phyloP scores from a whole-genome alignment of 2,888 invertebrate species.

The Venusia cambrica region DNA sequence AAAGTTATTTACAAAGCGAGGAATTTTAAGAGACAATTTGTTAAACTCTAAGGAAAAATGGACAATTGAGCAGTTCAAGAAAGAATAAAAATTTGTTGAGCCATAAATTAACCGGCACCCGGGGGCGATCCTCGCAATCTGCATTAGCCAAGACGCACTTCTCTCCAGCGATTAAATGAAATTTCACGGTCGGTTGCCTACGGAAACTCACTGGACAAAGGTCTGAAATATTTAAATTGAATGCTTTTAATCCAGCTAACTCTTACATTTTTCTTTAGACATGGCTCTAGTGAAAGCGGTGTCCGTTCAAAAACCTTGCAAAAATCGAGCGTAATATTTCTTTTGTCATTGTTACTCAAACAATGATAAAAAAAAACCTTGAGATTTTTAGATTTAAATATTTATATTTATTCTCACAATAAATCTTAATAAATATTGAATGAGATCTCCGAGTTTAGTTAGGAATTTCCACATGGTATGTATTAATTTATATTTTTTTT shows the following conservation, averaged over 20 bases:
- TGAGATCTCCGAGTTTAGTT: no score
- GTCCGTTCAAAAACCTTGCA: no score
- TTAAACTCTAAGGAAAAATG: conserved; percentile 51
- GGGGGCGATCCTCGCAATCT: conserved; percentile 67
- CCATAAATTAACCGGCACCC: conserved; percentile 70
- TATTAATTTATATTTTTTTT: no score
- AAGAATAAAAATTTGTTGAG: conserved; percentile 76
- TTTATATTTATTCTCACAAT: no score
- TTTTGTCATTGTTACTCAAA: no score
- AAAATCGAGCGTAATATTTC: conserved; percentile 16
- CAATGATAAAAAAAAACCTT: no score
- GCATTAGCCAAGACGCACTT: conserved; percentile 77
- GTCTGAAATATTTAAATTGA: conserved; percentile 72
- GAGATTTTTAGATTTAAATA: no score
- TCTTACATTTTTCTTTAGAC: conserved; percentile 49
- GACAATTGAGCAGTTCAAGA: conserved; percentile 68
- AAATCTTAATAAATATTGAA: no score
- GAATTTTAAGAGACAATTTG: conserved; percentile 22
- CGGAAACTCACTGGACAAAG: conserved; percentile 72
- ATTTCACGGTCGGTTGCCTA: conserved; percentile 73
- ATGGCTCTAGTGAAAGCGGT: conserved; percentile 36
- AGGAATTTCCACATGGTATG: no score
- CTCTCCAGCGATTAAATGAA: conserved; percentile 76
- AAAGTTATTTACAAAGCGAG: conserved; percentile 26
- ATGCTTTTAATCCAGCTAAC: conserved; percentile 65